A percentile compares a stretch with the other conserved stretches of the same genome.
Conservation (phyloP, 1,140 invertebrate genomes). For the Charaxes varanes region DNA sequence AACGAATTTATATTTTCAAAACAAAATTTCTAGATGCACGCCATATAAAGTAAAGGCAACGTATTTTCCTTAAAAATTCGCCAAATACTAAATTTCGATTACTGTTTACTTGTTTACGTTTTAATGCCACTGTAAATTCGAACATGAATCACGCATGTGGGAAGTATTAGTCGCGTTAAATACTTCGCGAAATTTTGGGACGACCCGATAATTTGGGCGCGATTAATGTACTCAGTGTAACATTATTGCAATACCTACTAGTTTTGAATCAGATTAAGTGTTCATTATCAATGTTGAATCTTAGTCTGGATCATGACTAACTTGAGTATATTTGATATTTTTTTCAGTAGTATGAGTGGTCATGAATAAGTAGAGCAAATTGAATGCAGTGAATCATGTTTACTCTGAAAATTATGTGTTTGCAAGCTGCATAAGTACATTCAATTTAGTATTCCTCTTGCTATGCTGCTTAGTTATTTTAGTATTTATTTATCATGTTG, state of each 20-base stretch:
- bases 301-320: not conserved
- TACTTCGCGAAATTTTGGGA: constrained; percentile 11
- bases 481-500: no score
- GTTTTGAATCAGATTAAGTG: not conserved
- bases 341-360: constrained; percentile 4
- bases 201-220: constrained; percentile 1
- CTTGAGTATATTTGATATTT: no score
- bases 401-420: constrained; percentile 8
- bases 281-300: not conserved
- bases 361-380: constrained; percentile 3
- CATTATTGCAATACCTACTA: no score
- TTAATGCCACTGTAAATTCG: constrained; percentile 3
- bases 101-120: constrained; percentile 1
- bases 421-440: no score
- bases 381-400: constrained; percentile 11
- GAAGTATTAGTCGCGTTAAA: constrained; percentile 12
- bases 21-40: no score
- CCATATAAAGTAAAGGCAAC: not conserved
- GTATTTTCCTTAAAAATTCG: not conserved
- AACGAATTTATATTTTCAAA: no score
- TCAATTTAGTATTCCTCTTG: no score
- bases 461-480: no score
- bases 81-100: no score
- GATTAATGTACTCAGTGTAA: no score
- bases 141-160: constrained; percentile 28